A percentile compares a stretch with the other conserved stretches of the same genome.
Evolutionary conservation across 2,797 vertebrate species (phyloP).

Genomic region (Lagocephalus sceleratus): DNA sequence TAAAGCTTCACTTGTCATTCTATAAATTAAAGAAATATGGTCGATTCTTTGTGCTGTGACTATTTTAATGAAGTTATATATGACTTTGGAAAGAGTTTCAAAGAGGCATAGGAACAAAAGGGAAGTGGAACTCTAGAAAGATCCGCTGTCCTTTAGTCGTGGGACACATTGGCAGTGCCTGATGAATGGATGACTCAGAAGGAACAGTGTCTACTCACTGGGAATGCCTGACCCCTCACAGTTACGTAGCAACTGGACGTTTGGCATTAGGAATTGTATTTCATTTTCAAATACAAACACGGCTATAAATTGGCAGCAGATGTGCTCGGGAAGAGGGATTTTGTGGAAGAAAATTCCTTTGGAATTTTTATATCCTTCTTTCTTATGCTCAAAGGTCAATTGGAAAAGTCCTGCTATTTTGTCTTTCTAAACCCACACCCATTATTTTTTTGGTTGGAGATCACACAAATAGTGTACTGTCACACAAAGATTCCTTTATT

Average conservation of each 20-base stretch:
- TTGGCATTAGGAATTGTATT: constrained; percentile 63
- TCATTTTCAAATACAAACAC: constrained; percentile 65
- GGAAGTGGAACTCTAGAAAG: constrained; percentile 58
- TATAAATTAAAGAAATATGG: constrained; percentile 38
- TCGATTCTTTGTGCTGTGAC: constrained; percentile 41
- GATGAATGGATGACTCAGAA: constrained; percentile 75
- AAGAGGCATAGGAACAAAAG: constrained; percentile 58
- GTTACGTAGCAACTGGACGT: constrained; percentile 73
- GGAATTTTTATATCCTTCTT: too few relatives aligned
- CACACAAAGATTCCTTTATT: too few relatives aligned
- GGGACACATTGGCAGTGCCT: constrained; percentile 67
- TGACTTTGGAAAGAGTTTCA: constrained; percentile 47
- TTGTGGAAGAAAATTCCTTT: too few relatives aligned
- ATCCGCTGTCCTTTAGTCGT: constrained; percentile 74
- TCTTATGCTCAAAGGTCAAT: constrained; percentile 53
- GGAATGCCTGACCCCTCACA: constrained; percentile 67
- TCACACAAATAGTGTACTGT: constrained; percentile 4
- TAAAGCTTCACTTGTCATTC: constrained; percentile 29
- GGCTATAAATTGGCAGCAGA: constrained; percentile 46
- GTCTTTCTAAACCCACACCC: constrained; percentile 44
- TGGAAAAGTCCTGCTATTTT: constrained; percentile 60
- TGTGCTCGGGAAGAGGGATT: constrained; percentile 38
- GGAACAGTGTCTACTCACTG: constrained; percentile 59
- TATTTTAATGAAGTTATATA: constrained; percentile 54
- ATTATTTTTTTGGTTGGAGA: constrained; percentile 50